These are phyloP conservation scores for Cyclophora albipunctata DNA, from an alignment of 2,888 invertebrate species.

Conservation along the genomic window DNA sequence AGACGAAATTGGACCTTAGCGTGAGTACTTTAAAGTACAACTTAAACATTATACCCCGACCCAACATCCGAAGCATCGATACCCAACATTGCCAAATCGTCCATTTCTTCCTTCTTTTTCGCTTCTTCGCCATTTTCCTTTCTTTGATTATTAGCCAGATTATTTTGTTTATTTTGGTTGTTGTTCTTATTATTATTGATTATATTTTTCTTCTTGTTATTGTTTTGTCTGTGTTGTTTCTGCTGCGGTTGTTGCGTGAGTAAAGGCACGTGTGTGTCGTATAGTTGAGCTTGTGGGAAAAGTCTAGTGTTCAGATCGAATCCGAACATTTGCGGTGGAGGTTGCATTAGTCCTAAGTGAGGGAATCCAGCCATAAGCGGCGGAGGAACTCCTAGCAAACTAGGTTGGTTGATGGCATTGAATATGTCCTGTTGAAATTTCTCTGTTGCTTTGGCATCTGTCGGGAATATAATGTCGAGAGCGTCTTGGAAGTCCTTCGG, in stretches of 20 bases:
- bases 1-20: no score
- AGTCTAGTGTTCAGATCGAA: conserved; percentile 49
- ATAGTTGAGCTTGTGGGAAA: conserved; percentile 50
- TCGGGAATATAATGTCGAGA: conserved; percentile 79
- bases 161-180: conserved; percentile 6
- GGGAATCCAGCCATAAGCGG: conserved; percentile 24
- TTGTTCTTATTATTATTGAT: conserved; percentile 10
- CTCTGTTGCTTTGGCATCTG: conserved; percentile 34
- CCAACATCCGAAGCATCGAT: conserved; percentile 88
- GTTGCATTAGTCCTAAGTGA: conserved; percentile 21
- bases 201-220: conserved; percentile 21
- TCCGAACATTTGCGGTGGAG: conserved; percentile 46
- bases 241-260: conserved; percentile 28
- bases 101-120: conserved; percentile 73
- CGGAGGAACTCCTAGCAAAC: conserved; percentile 23
- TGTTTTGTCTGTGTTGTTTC: conserved; percentile 13
- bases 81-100: conserved; percentile 89
- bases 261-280: conserved; percentile 57
- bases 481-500: conserved; percentile 81
- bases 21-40: no score
- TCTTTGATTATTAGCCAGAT: conserved; percentile 1
- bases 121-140: conserved; percentile 20
- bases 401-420: conserved; percentile 24
- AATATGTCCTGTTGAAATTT: conserved; percentile 24
- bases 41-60: conserved; percentile 50